Evolutionary conservation across 2,888 invertebrate genomes (phyloP).

Genomic region (Sphinx pinastri): DNA sequence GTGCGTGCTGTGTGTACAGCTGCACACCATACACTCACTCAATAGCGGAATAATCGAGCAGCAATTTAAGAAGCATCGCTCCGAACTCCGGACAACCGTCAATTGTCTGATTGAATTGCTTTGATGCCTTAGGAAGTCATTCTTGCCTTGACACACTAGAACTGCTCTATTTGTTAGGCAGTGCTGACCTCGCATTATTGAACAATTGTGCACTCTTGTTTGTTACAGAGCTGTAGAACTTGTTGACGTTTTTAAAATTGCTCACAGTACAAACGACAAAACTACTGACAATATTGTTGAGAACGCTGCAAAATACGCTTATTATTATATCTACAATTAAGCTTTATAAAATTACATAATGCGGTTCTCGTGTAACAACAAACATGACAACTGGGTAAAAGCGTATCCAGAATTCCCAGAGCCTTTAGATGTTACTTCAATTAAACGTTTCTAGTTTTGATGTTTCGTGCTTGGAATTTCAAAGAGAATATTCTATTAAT

Average conservation of each 20-base stretch:
- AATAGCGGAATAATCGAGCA: constrained; percentile 68
- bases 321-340: neutral
- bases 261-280: neutral
- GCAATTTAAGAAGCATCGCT: constrained; percentile 70
- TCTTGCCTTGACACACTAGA: constrained; percentile 65
- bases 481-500: constrained; percentile 11
- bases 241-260: constrained; percentile 8
- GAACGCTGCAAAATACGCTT: neutral
- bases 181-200: constrained; percentile 42
- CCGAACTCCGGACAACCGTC: constrained; percentile 52
- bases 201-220: constrained; percentile 27
- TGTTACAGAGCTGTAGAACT: constrained; percentile 1
- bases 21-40: constrained; percentile 58
- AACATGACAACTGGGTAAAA: neutral
- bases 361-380: neutral
- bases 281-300: neutral
- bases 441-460: neutral
- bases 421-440: neutral
- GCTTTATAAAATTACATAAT: neutral
- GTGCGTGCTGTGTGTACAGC: constrained; percentile 58
- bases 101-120: constrained; percentile 72
- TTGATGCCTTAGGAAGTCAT: constrained; percentile 72
- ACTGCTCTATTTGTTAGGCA: constrained; percentile 52
- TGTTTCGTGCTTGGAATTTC: constrained; percentile 3
- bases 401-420: neutral